Evolutionary conservation across 2,888 invertebrate species (phyloP), one percentile per base, ranked within the genome.

Genomic region (Seira ritae): DNA sequence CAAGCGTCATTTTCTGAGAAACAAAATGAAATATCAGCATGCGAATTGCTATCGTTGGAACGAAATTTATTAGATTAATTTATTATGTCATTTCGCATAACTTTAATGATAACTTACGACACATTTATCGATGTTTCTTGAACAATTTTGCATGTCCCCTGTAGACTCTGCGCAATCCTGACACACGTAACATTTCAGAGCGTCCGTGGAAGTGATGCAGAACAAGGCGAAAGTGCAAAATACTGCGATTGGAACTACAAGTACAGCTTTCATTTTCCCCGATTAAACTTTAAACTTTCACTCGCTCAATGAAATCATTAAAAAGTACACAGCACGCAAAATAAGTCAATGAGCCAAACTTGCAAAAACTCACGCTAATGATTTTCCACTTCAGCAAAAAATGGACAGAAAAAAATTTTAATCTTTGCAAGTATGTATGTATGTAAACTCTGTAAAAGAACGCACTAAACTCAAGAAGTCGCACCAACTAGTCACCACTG

Each of bases 161-260:
- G 46, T 77, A 17, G 73, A 73, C 31, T 80, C 80, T 42, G 82
- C 86, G 78, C 89, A 89, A 65, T 89, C 80, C 70, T 79, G 77
- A 73, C 89, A 89, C 23, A 85, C 85, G 76, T 86, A 87, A 80
- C 89, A 89, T 72, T 82, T 86, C 8, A 88, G 50, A 1, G 86
- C 88, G 55, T 73, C 46, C 20, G 73, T 77, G 78, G 82, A 80
- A 60, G 68, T 72, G 12, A 82, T 66, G 69, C 67, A 82, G 42
- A 82, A 78, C 24, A 85, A 74, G 19, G 69, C 74, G 24, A 87
- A 37, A 23, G 68, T 55, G 15, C 72, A 67, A 17, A 82, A 82
- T 72, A 82, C 82, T 77, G 72, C 71, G 23, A 82, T 24, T 37
- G 76, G 82, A 60, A 82, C 72, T 19, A 77, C 68, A 8, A 55